Percentiles rank a stretch among this genome's conserved stretches.
Conservation (phyloP, 2,797 vertebrate species). For the Gouania willdenowi region DNA sequence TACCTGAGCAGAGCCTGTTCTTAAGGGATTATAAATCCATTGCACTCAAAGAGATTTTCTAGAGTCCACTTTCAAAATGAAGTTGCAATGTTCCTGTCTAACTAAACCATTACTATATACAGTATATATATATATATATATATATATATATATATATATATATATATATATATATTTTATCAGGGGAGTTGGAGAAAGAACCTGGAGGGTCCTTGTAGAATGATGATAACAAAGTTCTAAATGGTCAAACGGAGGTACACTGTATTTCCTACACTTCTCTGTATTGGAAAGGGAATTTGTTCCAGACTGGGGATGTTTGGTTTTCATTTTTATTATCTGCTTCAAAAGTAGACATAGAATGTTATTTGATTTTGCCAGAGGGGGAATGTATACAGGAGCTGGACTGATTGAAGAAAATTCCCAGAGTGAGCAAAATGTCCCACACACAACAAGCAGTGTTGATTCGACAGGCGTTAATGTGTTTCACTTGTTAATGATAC, state of each 20-base stretch:
- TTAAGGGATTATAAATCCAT: conserved; percentile 5
- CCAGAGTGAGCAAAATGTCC: conserved; percentile 24
- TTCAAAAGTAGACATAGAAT: conserved; percentile 18
- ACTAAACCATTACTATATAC: conserved; percentile 2
- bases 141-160: no score
- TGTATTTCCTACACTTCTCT: conserved; percentile 1
- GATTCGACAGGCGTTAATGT: conserved; percentile 24
- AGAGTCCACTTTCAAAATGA: conserved; percentile 7
- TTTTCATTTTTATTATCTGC: conserved; percentile 36
- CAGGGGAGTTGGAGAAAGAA: neutral
- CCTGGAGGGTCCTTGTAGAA: neutral
- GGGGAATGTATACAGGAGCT: conserved; percentile 17
- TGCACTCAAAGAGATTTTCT: conserved; percentile 1
- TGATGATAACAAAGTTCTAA: conserved; percentile 12
- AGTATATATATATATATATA: no score
- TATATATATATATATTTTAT: no score
- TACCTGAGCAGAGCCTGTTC: conserved; percentile 3
- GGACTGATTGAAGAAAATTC: conserved; percentile 34
- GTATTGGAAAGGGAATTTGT: conserved; percentile 7
- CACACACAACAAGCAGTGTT: conserved; percentile 16
- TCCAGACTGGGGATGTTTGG: conserved; percentile 17
- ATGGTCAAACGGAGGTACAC: neutral
- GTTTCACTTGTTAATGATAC: conserved; percentile 18
- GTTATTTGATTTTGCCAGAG: conserved; percentile 39
- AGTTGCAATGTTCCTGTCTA: conserved; percentile 3